These are phyloP conservation scores for Solea senegalensis DNA, from an alignment of 2,113 vertebrate species.

Conservation along the genomic window DNA sequence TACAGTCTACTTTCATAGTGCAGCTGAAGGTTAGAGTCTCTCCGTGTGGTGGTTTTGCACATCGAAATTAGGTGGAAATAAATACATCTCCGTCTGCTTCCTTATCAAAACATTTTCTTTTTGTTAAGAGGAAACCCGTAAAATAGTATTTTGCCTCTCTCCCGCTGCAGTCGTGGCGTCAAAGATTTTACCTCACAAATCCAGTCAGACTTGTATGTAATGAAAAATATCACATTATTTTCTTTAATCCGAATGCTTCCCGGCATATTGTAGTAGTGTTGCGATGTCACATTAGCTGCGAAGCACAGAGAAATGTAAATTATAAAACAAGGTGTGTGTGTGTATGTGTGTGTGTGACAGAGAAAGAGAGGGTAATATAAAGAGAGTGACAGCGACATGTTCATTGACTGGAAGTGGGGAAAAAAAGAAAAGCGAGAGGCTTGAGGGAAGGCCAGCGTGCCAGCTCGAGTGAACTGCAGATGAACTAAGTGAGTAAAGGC, in stretches of 20 bases:
- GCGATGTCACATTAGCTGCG: not conserved
- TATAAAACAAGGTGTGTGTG: constrained; percentile 5
- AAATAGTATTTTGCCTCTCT: constrained; percentile 60
- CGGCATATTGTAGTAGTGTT: constrained; percentile 1
- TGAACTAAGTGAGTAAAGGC: constrained; percentile 68
- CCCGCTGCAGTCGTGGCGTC: constrained; percentile 33
- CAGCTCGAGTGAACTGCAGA: constrained; percentile 70
- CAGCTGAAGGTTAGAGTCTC: constrained; percentile 58
- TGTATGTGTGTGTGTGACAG: not conserved
- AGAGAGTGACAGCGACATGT: constrained; percentile 12
- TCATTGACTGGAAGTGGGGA: constrained; percentile 25
- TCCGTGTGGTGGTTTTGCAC: constrained; percentile 46
- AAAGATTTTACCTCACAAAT: constrained; percentile 50
- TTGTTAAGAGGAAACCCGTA: constrained; percentile 49
- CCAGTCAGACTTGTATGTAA: constrained; percentile 53
- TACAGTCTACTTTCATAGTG: constrained; percentile 52
- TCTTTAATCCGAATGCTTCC: constrained; percentile 16
- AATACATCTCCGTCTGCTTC: constrained; percentile 58
- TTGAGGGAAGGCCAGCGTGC: constrained; percentile 40
- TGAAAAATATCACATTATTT: constrained; percentile 48
- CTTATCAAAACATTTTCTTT: constrained; percentile 65
- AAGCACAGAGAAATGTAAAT: constrained; percentile 1
- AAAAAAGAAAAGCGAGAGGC: constrained; percentile 1
- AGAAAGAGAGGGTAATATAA: not conserved
- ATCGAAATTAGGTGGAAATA: constrained; percentile 59